phyloP scores from a whole-genome alignment of 2,113 vertebrate genomes.

The Prinia subflava region DNA sequence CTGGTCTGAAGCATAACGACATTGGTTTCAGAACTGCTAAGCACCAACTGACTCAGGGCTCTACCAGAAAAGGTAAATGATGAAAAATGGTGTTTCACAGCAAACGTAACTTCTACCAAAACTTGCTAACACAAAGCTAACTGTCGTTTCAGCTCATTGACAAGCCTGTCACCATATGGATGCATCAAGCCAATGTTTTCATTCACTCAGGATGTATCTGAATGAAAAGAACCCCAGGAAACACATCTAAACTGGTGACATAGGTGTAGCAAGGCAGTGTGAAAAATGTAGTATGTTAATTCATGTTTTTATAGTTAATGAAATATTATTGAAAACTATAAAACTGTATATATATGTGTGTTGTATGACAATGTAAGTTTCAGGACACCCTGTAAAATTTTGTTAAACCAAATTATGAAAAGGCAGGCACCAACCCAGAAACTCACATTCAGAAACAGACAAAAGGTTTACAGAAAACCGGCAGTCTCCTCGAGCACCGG shows the following conservation, averaged over 20 bases:
- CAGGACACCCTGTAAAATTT: no score
- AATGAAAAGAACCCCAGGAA: background rate
- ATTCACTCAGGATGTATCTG: background rate
- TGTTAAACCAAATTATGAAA: no score
- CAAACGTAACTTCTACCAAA: background rate
- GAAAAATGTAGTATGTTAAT: no score
- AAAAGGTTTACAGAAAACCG: no score
- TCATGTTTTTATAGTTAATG: no score
- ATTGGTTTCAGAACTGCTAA: background rate
- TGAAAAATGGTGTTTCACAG: background rate
- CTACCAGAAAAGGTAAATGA: background rate
- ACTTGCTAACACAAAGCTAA: background rate
- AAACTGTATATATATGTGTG: no score
- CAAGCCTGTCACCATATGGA: rapidly evolving
- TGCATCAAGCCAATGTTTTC: background rate
- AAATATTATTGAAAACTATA: no score
- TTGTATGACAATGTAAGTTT: no score
- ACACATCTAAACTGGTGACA: background rate
- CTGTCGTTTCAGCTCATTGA: background rate
- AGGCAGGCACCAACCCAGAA: no score
- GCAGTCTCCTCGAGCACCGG: no score
- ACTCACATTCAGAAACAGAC: no score
- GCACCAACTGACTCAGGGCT: background rate
- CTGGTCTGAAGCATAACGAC: background rate
- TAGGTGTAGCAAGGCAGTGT: background rate